Base-by-base conservation (phyloP, 2,113 vertebrate genomes). In the Emydura subglobosa region DNA sequence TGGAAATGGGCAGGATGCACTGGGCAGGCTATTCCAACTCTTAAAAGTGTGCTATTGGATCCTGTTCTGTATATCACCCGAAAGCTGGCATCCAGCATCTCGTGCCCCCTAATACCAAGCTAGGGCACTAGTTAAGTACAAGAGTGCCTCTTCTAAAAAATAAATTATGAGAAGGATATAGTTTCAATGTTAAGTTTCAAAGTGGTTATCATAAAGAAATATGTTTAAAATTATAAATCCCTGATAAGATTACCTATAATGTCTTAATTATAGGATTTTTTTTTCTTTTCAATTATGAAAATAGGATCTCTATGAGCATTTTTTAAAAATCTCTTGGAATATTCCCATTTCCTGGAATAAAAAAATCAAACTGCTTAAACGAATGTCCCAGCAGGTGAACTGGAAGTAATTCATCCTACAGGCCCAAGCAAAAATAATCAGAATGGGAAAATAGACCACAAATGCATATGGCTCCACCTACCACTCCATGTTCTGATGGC, bases 151-250 rank as follows among this genome's bases (percentile, higher is more conserved):
- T 65, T 54, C 87, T 88, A 5, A 93, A 68, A 95, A 95, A 86
- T 42, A 95, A 93, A 85, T 92, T 55, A 34, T 53, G 82, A 94
- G n/a, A 65, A 92, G 53, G 6, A 13, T 17, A 29, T 53, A 54
- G 53, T 81, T 79, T 94, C 72, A 89, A 95, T 94, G 91, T 89
- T 79, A 80, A 0, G 2, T 6, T 79, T 89, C 85, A 87, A 89
- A 51, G 72, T 93, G 57, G 79, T 83, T 74, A 92, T 61, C 88
- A 85, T 53, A 83, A 96, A 91, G 72, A 2, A 4, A 29, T 78
- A 19, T 57, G 89, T 55, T 82, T 86, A 81, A 92, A 50, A 89
- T n/a, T 7, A n/a, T n/a, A n/a, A 68, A n/a, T n/a, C 34, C 7
- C 65, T n/a, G 34, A 68, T n/a, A n/a, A 68, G 17, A n/a, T 68